These are phyloP conservation scores for Thalassophryne amazonica DNA, from an alignment of 2,797 vertebrate genomes.

Conservation along the genomic window DNA sequence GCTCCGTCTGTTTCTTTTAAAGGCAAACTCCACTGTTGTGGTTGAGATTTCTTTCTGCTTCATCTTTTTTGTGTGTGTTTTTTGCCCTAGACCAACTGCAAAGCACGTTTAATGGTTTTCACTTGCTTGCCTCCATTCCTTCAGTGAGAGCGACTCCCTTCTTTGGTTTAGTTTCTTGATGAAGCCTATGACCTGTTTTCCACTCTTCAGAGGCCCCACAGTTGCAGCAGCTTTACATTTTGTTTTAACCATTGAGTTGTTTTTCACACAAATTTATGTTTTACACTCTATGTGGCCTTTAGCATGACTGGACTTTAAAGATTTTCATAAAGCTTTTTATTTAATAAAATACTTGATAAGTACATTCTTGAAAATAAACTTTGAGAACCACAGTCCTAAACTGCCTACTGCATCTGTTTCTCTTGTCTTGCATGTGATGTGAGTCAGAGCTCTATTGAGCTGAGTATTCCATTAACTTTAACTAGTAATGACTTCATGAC, in stretches of 20 bases:
- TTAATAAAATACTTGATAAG: conserved; percentile 2
- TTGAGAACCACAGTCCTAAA: no score
- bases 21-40: conserved; percentile 36
- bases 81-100: conserved; percentile 9
- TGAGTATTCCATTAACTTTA: no score
- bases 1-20: not conserved
- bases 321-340: conserved; percentile 38
- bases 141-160: conserved; percentile 27
- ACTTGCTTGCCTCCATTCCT: conserved; percentile 45
- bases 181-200: conserved; percentile 41
- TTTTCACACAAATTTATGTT: conserved; percentile 30
- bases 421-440: no score
- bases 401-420: no score
- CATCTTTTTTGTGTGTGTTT: conserved; percentile 35
- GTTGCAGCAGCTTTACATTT: conserved; percentile 21
- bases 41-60: conserved; percentile 47
- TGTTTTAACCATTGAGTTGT: conserved; percentile 7
- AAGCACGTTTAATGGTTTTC: conserved; percentile 47
- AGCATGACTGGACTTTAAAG: conserved; percentile 16
- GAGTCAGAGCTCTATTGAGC: no score
- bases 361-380: no score
- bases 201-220: conserved; percentile 37
- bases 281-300: conserved; percentile 39
- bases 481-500: no score
- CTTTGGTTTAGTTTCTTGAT: conserved; percentile 57